Conservation (phyloP, 1,140 invertebrate species). For the Tetranychus cinnabarinus region DNA sequence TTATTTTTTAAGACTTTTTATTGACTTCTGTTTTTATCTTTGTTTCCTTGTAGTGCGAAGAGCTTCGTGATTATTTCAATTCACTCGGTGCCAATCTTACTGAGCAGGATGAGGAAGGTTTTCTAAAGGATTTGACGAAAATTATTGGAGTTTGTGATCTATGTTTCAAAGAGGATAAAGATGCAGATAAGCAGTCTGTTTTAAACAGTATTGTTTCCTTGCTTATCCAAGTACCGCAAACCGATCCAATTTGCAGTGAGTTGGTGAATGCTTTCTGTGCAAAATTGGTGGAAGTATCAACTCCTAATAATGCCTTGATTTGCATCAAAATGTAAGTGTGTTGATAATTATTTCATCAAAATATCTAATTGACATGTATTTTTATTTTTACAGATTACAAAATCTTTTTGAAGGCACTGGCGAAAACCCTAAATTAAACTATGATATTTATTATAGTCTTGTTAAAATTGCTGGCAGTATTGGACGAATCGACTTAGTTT, state of each 20-base stretch:
- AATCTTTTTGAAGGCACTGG: constrained; percentile 68
- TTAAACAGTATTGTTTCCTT: constrained; percentile 58
- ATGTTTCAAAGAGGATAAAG: constrained; percentile 43
- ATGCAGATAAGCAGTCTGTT: constrained; percentile 28
- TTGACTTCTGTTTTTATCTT: neutral
- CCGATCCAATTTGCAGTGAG: constrained; percentile 47
- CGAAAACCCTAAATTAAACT: constrained; percentile 52
- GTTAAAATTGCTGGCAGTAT: constrained; percentile 64
- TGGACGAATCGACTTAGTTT: constrained; percentile 51
- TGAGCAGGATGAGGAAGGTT: neutral
- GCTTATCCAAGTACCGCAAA: constrained; percentile 58
- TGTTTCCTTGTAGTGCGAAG: constrained; percentile 38
- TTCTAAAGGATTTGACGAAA: constrained; percentile 20
- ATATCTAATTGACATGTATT: neutral
- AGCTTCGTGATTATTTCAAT: constrained; percentile 67
- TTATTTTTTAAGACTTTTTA: neutral
- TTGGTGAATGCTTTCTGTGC: constrained; percentile 75
- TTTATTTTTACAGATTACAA: constrained; percentile 18
- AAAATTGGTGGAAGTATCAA: constrained; percentile 71
- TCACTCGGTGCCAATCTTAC: constrained; percentile 67
- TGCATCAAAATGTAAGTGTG: constrained; percentile 58
- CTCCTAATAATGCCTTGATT: constrained; percentile 48
- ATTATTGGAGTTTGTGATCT: constrained; percentile 79
- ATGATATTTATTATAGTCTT: constrained; percentile 73
- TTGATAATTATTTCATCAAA: neutral